These are phyloP conservation scores for Hyperoodon ampullatus DNA, from an alignment of 2,113 vertebrate genomes.

Conservation along the genomic window DNA sequence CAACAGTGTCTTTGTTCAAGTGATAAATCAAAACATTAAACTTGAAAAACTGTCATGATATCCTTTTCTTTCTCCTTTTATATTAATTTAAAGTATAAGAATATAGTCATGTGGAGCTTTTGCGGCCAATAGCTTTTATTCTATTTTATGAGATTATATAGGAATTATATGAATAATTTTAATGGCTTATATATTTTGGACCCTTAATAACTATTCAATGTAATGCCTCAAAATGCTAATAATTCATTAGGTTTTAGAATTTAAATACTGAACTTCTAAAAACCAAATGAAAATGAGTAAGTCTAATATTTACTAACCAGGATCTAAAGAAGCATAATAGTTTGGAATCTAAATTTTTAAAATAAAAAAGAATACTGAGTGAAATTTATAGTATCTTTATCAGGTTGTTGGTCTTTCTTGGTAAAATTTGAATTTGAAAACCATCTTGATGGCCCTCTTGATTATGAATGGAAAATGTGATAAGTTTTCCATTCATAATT, in stretches of 20 bases:
- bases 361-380: slow-evolving; percentile 12
- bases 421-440: slow-evolving; percentile 56
- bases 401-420: neutral
- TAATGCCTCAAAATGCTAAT: slow-evolving; percentile 26
- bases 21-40: slow-evolving; percentile 11
- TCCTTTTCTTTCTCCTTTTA: neutral
- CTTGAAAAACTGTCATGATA: neutral
- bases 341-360: slow-evolving; percentile 46
- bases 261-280: slow-evolving; percentile 54
- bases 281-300: slow-evolving; percentile 45
- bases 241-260: slow-evolving; percentile 23
- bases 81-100: slow-evolving; percentile 13
- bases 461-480: neutral
- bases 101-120: neutral
- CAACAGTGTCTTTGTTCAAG: neutral
- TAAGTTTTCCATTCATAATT: neutral
- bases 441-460: neutral
- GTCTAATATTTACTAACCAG: slow-evolving; percentile 46
- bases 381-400: slow-evolving; percentile 13
- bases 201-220: neutral
- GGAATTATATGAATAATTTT: slow-evolving; percentile 31
- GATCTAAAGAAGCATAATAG: neutral
- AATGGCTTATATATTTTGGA: slow-evolving; percentile 28
- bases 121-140: neutral
- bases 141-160: slow-evolving; percentile 30